Evolutionary conservation across 1,140 invertebrate species (phyloP).

Genomic region (Cyclina sinensis): DNA sequence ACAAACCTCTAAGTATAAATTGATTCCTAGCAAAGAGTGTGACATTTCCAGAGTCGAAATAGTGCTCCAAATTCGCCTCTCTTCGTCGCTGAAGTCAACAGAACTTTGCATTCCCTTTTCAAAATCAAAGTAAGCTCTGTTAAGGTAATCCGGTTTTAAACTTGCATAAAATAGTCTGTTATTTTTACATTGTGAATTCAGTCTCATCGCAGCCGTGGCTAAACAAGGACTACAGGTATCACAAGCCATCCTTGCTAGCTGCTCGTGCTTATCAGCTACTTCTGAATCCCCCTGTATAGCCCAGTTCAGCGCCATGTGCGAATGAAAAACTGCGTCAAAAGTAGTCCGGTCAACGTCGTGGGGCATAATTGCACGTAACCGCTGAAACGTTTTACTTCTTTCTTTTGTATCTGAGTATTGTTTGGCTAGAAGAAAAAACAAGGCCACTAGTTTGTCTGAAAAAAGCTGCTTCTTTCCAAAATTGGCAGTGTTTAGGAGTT

Average conservation of each 20-base stretch:
- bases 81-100: constrained; percentile 3
- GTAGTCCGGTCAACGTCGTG: constrained; percentile 23
- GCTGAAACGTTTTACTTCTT: neutral
- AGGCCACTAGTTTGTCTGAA: constrained; percentile 15
- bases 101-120: constrained; percentile 5
- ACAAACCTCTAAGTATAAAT: constrained; percentile 29
- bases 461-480: constrained; percentile 12
- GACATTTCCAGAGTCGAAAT: constrained; percentile 37
- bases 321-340: constrained; percentile 44
- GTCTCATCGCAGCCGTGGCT: neutral
- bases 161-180: constrained; percentile 27
- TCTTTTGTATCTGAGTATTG: constrained; percentile 26
- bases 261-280: constrained; percentile 20
- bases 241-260: constrained; percentile 18
- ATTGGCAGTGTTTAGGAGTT: neutral
- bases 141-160: neutral
- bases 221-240: constrained; percentile 36
- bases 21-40: constrained; percentile 26
- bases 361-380: constrained; percentile 20
- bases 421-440: constrained; percentile 18
- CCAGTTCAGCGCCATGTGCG: constrained; percentile 30
- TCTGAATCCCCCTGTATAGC: constrained; percentile 15
- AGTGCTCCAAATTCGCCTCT: constrained; percentile 8
- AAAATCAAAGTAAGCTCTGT: constrained; percentile 19
- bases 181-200: constrained; percentile 35